Base-by-base conservation (phyloP, 2,888 invertebrate species). In the Microplitis deprimator region DNA sequence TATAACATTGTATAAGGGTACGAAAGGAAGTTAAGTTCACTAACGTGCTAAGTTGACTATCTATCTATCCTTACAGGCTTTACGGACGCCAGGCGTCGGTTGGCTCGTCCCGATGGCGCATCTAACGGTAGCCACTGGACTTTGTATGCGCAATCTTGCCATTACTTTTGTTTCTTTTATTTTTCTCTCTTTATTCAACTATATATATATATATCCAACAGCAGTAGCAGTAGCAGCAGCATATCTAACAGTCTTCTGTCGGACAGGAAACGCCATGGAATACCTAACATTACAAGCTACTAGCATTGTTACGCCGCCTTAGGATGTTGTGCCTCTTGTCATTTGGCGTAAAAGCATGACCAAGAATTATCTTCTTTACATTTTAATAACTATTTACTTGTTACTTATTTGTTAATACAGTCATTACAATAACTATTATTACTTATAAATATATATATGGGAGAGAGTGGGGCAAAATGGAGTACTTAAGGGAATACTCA, bases 141-240 rank as follows among this genome's bases (percentile, higher is more conserved):
- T 88, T 87, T 86, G 86, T 87, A 88, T 87, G 86, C 86, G 83
- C 84, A 86, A 86, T 87, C 84, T 82, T 85, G 84, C 85, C 62
- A 62, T 60, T 17, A 20, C 39, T 20, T 60, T 16, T 50, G 41
- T 59, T 60, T 50, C 20, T 50, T 50, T 65, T 41, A 40, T 17
- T 29, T 67, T 62, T 8, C 4, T 29, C 59, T 17, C 40, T 38
- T 20, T 17, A 17, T 61, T 41, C 38, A 13, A 10, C 10, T 50
- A 41, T 61, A 60, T 65, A 64, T 29, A 73, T 38, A 38, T 67
- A 40, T 41, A 67, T 67, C 73, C 65, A 73, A 65, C 65, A 61
- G 16, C 62, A 17, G 62, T 62, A 17, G 20, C 62, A 17, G 62
- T 62, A 17, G 62, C 62, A 17, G 62, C 20, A 17, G 62, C 62